Percentiles rank a stretch among this genome's conserved stretches.
Conservation (phyloP, 2,888 invertebrate genomes). For the Trisateles emortualis region DNA sequence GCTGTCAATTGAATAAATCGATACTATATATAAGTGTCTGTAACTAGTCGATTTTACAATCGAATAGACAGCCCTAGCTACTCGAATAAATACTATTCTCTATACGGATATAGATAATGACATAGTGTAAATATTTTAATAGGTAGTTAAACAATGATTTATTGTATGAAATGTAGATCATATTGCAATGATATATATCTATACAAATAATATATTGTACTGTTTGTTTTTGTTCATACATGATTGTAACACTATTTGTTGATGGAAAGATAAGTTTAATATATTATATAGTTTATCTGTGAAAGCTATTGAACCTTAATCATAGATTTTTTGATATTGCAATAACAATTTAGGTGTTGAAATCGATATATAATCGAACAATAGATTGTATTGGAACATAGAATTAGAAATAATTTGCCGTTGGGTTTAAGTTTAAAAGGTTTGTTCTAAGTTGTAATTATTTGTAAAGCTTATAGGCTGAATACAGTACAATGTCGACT, state of each 20-base stretch:
- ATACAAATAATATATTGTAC: constrained; percentile 33
- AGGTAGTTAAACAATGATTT: constrained; percentile 52
- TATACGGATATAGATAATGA: constrained; percentile 45
- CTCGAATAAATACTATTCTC: background rate
- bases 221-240: constrained; percentile 40
- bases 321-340: constrained; percentile 44
- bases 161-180: constrained; percentile 41
- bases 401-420: constrained; percentile 37
- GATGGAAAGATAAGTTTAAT: constrained; percentile 42
- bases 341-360: constrained; percentile 43
- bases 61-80: constrained; percentile 2
- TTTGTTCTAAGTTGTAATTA: constrained; percentile 22
- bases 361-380: constrained; percentile 47
- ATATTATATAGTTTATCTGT: constrained; percentile 19
- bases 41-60: constrained; percentile 3
- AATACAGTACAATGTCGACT: too few species aligned
- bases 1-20: constrained; percentile 1
- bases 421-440: constrained; percentile 39
- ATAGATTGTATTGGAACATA: constrained; percentile 41
- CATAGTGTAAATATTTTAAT: constrained; percentile 58
- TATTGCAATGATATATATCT: constrained; percentile 30
- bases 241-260: constrained; percentile 36
- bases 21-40: constrained; percentile 8
- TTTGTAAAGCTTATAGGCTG: constrained; percentile 21
- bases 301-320: constrained; percentile 26